Evolutionary conservation across 2,797 vertebrate genomes (phyloP).

Genomic region (Rhabdomys pumilio): DNA sequence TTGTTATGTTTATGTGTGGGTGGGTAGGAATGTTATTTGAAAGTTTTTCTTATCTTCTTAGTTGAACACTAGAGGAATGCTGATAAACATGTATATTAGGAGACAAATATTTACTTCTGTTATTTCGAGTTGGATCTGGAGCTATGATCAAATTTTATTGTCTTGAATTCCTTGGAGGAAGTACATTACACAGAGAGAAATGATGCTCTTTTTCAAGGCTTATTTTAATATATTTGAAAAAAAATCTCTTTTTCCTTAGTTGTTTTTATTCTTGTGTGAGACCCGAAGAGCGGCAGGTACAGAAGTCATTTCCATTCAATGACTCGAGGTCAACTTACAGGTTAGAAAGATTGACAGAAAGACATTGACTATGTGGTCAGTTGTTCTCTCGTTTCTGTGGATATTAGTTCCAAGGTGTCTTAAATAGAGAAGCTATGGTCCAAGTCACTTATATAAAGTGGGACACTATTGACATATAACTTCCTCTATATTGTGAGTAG

Average conservation of each 20-base stretch:
- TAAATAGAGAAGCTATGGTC: background rate
- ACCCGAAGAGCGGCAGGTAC: background rate
- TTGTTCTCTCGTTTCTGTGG: background rate
- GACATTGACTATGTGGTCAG: background rate
- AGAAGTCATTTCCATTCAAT: background rate
- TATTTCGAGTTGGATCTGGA: constrained; percentile 18
- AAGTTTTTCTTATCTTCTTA: constrained; percentile 32
- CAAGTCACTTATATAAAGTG: background rate
- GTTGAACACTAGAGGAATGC: background rate
- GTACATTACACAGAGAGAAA: background rate
- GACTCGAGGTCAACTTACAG: background rate
- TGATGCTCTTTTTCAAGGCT: background rate
- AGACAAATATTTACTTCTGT: background rate
- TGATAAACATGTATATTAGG: background rate
- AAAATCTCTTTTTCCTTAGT: background rate
- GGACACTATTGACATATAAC: background rate
- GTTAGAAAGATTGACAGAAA: background rate
- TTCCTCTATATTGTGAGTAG: background rate
- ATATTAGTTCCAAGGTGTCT: background rate
- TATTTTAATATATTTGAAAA: constrained; percentile 43
- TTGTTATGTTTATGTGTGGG: background rate
- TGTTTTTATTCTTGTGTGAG: constrained; percentile 2
- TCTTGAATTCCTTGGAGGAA: constrained; percentile 33
- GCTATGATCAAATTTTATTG: background rate
- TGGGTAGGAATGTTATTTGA: background rate